Percentiles rank a stretch among this genome's conserved stretches.
phyloP scores from a whole-genome alignment of 2,797 vertebrate genomes.

The Taeniopygia guttata region DNA sequence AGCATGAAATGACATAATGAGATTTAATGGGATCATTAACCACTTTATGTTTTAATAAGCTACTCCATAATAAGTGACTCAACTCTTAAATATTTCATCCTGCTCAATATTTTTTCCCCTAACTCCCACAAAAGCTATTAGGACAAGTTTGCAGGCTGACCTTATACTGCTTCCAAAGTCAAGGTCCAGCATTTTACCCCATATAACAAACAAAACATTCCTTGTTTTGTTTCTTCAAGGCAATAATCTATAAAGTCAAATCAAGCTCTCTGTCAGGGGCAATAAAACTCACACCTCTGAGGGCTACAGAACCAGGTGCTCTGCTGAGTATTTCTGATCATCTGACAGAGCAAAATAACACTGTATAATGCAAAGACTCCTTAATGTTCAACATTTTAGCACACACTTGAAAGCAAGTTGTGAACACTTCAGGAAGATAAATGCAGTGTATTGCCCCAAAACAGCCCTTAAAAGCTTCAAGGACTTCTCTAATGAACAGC shows the following conservation, averaged over 20 bases:
- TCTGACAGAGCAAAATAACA: background rate
- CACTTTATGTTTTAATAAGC: constrained; percentile 46
- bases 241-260: background rate
- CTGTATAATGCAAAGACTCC: background rate
- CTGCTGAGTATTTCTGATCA: background rate
- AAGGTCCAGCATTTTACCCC: background rate
- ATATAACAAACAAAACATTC: background rate
- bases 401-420: background rate
- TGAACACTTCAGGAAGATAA: background rate
- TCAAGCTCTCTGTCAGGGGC: background rate
- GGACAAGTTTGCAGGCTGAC: background rate
- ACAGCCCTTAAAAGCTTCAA: background rate
- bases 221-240: background rate
- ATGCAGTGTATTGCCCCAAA: background rate
- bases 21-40: constrained; percentile 56
- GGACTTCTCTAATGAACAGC: background rate
- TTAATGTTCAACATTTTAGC: background rate
- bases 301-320: background rate
- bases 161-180: background rate
- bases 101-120: background rate
- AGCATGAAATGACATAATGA: constrained; percentile 44
- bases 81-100: constrained; percentile 22
- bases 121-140: background rate
- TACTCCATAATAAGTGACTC: constrained; percentile 13
- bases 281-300: background rate